Evolutionary conservation across 2,797 vertebrate genomes (phyloP).

Genomic region (Poeciliopsis presidionis): DNA sequence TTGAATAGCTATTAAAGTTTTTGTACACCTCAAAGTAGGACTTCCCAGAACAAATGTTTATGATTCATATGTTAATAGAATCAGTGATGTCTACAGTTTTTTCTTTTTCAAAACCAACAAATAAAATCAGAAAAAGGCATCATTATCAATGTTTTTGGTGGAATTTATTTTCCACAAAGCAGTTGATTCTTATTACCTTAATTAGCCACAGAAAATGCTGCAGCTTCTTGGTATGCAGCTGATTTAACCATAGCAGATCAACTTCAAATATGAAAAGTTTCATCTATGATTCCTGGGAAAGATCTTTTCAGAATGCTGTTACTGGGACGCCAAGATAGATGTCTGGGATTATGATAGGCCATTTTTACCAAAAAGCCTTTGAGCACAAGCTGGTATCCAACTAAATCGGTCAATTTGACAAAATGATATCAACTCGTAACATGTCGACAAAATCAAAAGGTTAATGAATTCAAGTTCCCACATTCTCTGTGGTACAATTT

Average conservation of each 20-base stretch:
- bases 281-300: background rate
- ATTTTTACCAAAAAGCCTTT: background rate
- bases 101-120: background rate
- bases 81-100: background rate
- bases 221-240: background rate
- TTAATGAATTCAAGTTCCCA: background rate
- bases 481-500: background rate
- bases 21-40: background rate
- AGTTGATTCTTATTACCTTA: background rate
- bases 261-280: background rate
- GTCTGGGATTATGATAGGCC: background rate
- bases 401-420: background rate
- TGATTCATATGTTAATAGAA: background rate
- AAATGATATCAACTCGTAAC: slow-evolving; percentile 2
- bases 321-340: background rate
- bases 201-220: background rate
- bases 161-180: background rate
- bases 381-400: background rate
- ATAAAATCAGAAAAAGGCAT: background rate
- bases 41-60: background rate
- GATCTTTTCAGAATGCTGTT: background rate
- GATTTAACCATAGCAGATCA: background rate
- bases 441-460: background rate
- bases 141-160: background rate
- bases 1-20: background rate